Conservation (phyloP, 2,888 invertebrate species). For the Andrena dorsata region DNA sequence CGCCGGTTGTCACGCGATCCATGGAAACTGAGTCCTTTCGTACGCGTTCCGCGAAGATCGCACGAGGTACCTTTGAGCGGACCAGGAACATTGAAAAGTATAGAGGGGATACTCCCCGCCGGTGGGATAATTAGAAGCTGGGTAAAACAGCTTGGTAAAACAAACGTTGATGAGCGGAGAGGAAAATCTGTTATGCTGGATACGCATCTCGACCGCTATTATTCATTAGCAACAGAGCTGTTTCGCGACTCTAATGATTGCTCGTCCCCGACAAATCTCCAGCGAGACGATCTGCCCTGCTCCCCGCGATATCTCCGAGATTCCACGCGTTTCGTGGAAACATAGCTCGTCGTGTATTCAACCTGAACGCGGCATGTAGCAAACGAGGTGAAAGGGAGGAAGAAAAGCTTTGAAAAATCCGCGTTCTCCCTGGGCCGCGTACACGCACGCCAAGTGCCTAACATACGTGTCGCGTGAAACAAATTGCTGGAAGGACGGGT, state of each 20-base stretch:
- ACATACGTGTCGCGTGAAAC: slow-evolving; percentile 45
- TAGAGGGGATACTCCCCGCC: background rate
- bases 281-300: slow-evolving; percentile 13
- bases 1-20: slow-evolving; percentile 32
- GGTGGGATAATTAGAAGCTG: background rate
- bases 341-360: slow-evolving; percentile 39
- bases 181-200: background rate
- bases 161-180: background rate
- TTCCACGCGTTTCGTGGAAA: slow-evolving; percentile 47
- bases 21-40: background rate
- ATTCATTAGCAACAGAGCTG: slow-evolving; percentile 2
- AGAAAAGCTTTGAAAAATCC: slow-evolving; percentile 41
- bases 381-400: slow-evolving; percentile 7
- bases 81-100: background rate
- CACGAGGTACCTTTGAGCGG: background rate
- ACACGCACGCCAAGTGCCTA: slow-evolving; percentile 21
- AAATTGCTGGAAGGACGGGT: slow-evolving; percentile 34
- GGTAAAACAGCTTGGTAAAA: background rate
- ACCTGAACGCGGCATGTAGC: slow-evolving; percentile 18
- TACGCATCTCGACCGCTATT: slow-evolving; percentile 1
- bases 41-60: background rate
- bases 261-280: background rate
- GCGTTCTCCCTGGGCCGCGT: slow-evolving; percentile 8
- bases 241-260: background rate
- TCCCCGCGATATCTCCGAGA: slow-evolving; percentile 14